These are phyloP conservation scores for Crossocerus cetratus DNA, from an alignment of 2,888 invertebrate species.

Conservation along the genomic window DNA sequence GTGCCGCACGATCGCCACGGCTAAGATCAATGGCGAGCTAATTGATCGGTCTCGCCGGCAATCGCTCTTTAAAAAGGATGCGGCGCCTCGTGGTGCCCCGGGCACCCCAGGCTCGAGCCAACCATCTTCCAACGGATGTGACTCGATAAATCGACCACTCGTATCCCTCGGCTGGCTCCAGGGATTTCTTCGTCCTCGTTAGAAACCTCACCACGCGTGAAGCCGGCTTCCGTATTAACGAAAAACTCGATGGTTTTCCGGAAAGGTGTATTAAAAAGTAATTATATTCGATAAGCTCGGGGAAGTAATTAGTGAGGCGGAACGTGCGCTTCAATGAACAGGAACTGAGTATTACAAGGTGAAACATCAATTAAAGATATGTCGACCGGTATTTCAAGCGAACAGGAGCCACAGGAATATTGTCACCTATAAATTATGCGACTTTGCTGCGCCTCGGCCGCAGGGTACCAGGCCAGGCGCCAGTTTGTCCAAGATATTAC, in stretches of 20 bases:
- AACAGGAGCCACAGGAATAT: constrained; percentile 56
- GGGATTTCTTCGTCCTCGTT: constrained; percentile 50
- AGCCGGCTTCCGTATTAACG: constrained; percentile 27
- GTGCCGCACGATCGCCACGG: constrained; percentile 30
- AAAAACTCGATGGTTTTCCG: neutral
- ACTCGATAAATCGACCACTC: constrained; percentile 45
- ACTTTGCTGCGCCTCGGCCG: constrained; percentile 46
- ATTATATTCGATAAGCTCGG: neutral
- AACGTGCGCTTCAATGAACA: neutral
- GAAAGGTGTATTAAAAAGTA: neutral
- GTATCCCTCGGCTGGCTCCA: constrained; percentile 14
- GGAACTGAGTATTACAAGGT: constrained; percentile 27
- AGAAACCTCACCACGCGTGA: constrained; percentile 27
- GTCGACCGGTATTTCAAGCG: constrained; percentile 52
- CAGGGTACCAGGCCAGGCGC: constrained; percentile 41
- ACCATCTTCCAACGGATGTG: constrained; percentile 34
- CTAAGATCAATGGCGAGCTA: constrained; percentile 59
- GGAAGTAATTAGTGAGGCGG: neutral
- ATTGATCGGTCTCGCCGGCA: constrained; percentile 62
- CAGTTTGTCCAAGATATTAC: constrained; percentile 23
- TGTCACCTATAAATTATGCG: constrained; percentile 58
- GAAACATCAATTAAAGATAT: constrained; percentile 51
- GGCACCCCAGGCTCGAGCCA: constrained; percentile 16
- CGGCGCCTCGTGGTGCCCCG: constrained; percentile 39
- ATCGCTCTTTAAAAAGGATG: constrained; percentile 39